Percentiles rank a stretch among this genome's conserved stretches.
Conservation (phyloP, 37 sponge, comb jelly and placozoan species). For the Dysidea cf. avara region DNA sequence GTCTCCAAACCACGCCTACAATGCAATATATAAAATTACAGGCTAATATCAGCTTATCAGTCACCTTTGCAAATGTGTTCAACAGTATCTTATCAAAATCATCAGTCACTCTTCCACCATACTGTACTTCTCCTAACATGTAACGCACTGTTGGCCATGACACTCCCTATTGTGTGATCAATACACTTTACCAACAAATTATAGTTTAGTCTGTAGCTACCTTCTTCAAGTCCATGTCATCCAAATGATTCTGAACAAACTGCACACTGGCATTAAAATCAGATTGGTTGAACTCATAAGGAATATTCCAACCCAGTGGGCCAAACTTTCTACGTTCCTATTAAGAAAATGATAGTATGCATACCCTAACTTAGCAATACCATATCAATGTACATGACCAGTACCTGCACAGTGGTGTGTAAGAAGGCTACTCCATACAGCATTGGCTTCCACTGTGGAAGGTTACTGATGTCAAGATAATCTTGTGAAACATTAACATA, state of each 20-base stretch:
- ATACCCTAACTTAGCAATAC: too few relatives aligned
- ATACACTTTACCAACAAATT: neutral
- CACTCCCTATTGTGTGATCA: conserved; percentile 66
- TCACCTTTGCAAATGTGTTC: conserved; percentile 89
- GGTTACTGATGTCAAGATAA: conserved; percentile 87
- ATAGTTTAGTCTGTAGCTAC: conserved; percentile 22
- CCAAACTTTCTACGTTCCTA: conserved; percentile 98
- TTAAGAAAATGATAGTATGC: too few relatives aligned
- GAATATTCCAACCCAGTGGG: conserved; percentile 99
- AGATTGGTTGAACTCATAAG: conserved; percentile 98
- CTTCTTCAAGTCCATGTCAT: conserved; percentile 94
- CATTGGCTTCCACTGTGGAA: conserved; percentile 92
- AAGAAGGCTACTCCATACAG: conserved; percentile 94
- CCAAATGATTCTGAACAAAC: conserved; percentile 98
- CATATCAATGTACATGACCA: too few relatives aligned
- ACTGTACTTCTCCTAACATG: conserved; percentile 99
- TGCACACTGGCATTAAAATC: conserved; percentile 96
- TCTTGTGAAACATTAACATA: conserved; percentile 91
- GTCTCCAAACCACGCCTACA: conserved; percentile 92
- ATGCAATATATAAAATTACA: neutral
- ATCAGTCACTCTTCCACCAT: conserved; percentile 99
- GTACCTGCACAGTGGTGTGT: conserved; percentile 96
- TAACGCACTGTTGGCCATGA: conserved; percentile 98
- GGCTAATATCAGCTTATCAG: neutral
- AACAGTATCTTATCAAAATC: conserved; percentile 97